Evolutionary conservation across 2,797 vertebrate species (phyloP), one percentile per base, ranked within the genome.

Genomic region (Sebastes taczanowskii): DNA sequence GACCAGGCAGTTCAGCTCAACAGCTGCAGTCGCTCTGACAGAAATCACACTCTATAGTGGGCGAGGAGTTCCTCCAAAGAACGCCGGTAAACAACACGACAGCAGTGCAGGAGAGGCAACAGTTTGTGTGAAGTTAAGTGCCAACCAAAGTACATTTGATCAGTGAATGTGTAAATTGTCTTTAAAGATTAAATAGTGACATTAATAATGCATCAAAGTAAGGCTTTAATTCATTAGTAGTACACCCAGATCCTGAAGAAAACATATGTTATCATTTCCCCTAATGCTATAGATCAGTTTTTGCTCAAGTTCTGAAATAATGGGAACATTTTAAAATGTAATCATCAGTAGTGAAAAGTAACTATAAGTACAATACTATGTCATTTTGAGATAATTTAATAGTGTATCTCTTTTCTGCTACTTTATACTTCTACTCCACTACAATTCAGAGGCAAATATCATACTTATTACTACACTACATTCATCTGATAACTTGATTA

Each of bases 61-160:
- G 72, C 4, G 58, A 74, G 34, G 49, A 65, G n/a, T 74, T 80
- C 27, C 74, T 74, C 30, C 13, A 35, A 71, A 76, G 61, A 35
- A 16, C 27, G 27, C 35, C 16, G 72, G 87, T 46, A 73, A 77
- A 78, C 52, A 83, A 35, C 46, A 53, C 42, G 11, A 42, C 29
- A 59, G 71, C 0, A 7, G 34, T 49, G 42, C 42, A 49, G 42
- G 42, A 49, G 14, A 49, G 7, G 42, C 42, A 38, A 23, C 34
- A 16, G 18, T 16, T 2, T 32, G 16, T 11, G 11, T 8, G 8
- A 13, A 32, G 35, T 7, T 4, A 34, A 62, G 25, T 59, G 27
- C 35, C 2, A 18, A 23, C 3, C 3, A 4, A 62, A 25, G 27
- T 22, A 1, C 13, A 34, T 14, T 10, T 13, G 27, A 35, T 53